Evolutionary conservation across 1,140 invertebrate species (phyloP).

Genomic region (Lasioglossum albipes): DNA sequence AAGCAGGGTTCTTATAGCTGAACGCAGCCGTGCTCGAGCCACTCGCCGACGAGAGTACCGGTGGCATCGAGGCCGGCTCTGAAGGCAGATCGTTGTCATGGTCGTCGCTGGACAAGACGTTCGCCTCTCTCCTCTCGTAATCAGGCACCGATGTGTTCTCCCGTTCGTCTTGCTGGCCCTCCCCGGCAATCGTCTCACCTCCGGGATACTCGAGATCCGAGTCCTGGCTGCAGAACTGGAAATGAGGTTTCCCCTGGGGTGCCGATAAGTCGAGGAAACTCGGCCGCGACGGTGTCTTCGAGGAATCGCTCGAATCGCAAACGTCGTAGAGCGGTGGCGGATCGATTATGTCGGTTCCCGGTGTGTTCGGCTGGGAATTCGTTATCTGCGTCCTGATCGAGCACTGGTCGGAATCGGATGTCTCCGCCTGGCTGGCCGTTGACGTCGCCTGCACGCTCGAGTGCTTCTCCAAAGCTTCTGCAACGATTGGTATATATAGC

Average conservation of each 20-base stretch:
- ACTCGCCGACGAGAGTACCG: slow-evolving; percentile 73
- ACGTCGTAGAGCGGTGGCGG: slow-evolving; percentile 71
- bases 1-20: slow-evolving; percentile 86
- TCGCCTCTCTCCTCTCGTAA: slow-evolving; percentile 28
- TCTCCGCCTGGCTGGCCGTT: slow-evolving; percentile 66
- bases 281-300: slow-evolving; percentile 73
- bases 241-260: slow-evolving; percentile 78
- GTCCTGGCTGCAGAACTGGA: slow-evolving; percentile 78
- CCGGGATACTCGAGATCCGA: slow-evolving; percentile 69
- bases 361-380: slow-evolving; percentile 69
- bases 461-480: slow-evolving; percentile 40
- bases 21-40: slow-evolving; percentile 80
- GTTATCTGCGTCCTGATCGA: slow-evolving; percentile 76
- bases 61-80: slow-evolving; percentile 82
- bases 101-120: slow-evolving; percentile 64
- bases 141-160: neutral
- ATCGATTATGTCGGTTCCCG: slow-evolving; percentile 73
- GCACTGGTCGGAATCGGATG: slow-evolving; percentile 75
- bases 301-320: slow-evolving; percentile 64
- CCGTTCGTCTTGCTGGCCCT: slow-evolving; percentile 36
- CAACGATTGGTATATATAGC: slow-evolving; percentile 5
- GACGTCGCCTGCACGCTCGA: slow-evolving; percentile 52
- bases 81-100: slow-evolving; percentile 75
- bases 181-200: slow-evolving; percentile 40
- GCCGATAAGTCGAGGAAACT: slow-evolving; percentile 80